phyloP scores from a whole-genome alignment of 2,113 vertebrate species.

The Notothenia rossii region DNA sequence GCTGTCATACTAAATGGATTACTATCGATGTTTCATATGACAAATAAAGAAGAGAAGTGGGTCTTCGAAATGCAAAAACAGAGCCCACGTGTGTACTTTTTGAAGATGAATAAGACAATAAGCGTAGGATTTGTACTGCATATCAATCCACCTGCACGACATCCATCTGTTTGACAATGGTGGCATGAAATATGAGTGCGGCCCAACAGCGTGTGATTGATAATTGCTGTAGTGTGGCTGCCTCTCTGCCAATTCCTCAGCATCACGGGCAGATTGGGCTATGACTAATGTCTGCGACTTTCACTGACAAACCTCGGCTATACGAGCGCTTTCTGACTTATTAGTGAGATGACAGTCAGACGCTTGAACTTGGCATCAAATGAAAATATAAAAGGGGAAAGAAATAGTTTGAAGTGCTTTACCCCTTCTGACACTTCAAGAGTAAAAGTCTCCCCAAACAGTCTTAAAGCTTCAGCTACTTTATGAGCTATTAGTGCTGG shows the following conservation, averaged over 20 bases:
- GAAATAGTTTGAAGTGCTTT: slow-evolving; percentile 22
- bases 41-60: neutral
- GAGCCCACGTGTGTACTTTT: slow-evolving; percentile 6
- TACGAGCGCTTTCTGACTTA: slow-evolving; percentile 31
- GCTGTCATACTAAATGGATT: slow-evolving; percentile 28
- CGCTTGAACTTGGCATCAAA: slow-evolving; percentile 33
- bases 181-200: slow-evolving; percentile 54
- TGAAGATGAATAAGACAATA: slow-evolving; percentile 47
- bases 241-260: slow-evolving; percentile 74
- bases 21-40: slow-evolving; percentile 16
- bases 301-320: slow-evolving; percentile 46
- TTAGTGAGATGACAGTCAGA: slow-evolving; percentile 50
- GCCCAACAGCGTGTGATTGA: slow-evolving; percentile 69
- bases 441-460: neutral
- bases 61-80: slow-evolving; percentile 25
- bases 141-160: slow-evolving; percentile 59
- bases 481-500: neutral
- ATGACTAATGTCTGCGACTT: slow-evolving; percentile 64
- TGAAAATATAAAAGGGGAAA: slow-evolving; percentile 22
- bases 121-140: slow-evolving; percentile 10
- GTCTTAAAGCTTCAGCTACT: slow-evolving; percentile 13
- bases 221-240: slow-evolving; percentile 72
- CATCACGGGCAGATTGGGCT: slow-evolving; percentile 64
- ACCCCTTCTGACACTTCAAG: slow-evolving; percentile 7
- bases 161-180: slow-evolving; percentile 53